phyloP scores from a whole-genome alignment of 2,888 invertebrate genomes.

The Resseliella maxima region DNA sequence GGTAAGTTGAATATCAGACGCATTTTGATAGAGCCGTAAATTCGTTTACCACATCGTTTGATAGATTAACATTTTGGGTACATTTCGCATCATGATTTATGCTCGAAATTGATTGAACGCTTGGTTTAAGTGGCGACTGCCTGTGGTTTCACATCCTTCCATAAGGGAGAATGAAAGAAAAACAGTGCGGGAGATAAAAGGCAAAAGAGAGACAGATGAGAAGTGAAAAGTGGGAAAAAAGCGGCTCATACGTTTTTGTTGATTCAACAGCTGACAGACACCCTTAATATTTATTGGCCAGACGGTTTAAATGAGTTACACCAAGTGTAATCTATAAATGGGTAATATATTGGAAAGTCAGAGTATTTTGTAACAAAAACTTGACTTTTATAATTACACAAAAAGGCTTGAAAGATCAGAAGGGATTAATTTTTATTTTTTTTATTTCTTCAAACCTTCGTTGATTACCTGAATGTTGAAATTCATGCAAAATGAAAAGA shows the following conservation, averaged over 20 bases:
- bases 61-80: not conserved
- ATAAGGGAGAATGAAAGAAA: not conserved
- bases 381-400: too few species aligned
- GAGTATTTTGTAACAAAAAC: not conserved
- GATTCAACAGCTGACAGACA: not conserved
- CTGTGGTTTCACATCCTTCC: not conserved
- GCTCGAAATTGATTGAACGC: not conserved
- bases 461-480: too few species aligned
- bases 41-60: not conserved
- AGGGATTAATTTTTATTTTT: too few species aligned
- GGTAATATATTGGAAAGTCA: not conserved
- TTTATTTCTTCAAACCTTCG: too few species aligned
- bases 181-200: too few species aligned
- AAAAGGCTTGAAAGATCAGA: too few species aligned
- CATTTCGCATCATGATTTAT: not conserved
- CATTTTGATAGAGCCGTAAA: not conserved
- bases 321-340: not conserved
- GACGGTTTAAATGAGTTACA: not conserved
- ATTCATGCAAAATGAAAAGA: too few species aligned
- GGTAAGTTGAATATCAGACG: not conserved
- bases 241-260: not conserved
- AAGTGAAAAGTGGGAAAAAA: too few species aligned
- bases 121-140: not conserved
- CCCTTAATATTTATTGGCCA: not conserved
- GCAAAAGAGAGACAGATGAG: too few species aligned